Percentiles rank a stretch among this genome's conserved stretches.
Evolutionary conservation across 1,140 invertebrate species (phyloP).

Genomic region (Thrips palmi): DNA sequence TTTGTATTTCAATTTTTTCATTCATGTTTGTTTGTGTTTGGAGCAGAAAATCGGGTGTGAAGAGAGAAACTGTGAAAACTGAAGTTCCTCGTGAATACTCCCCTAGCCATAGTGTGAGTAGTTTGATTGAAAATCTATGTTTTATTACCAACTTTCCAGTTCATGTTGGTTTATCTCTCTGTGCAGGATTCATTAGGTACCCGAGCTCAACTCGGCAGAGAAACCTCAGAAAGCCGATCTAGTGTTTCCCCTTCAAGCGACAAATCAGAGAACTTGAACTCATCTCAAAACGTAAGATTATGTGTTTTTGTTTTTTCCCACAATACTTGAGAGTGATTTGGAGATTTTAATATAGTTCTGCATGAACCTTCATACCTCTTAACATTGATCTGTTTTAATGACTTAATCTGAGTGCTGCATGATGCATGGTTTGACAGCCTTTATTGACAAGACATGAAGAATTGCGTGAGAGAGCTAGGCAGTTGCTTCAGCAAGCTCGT

Average conservation of each 20-base stretch:
- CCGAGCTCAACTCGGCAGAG: slow-evolving; percentile 10
- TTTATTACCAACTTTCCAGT: background rate
- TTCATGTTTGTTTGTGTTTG: slow-evolving; percentile 8
- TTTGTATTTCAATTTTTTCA: slow-evolving; percentile 2
- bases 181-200: slow-evolving; percentile 10
- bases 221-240: slow-evolving; percentile 13
- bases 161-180: slow-evolving; percentile 1
- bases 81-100: slow-evolving; percentile 10
- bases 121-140: background rate
- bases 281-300: slow-evolving; percentile 1
- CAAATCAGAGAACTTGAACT: too few relatives aligned
- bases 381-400: slow-evolving; percentile 13
- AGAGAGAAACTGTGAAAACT: slow-evolving; percentile 7
- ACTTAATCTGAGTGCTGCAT: slow-evolving; percentile 17
- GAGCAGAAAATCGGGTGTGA: slow-evolving; percentile 4
- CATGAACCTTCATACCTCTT: slow-evolving; percentile 9
- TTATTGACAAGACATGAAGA: slow-evolving; percentile 61
- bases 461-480: slow-evolving; percentile 74
- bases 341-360: slow-evolving; percentile 13
- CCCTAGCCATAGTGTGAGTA: slow-evolving; percentile 15
- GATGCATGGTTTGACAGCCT: slow-evolving; percentile 31
- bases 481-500: slow-evolving; percentile 73
- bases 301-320: slow-evolving; percentile 2
- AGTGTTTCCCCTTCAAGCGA: slow-evolving; percentile 10
- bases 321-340: slow-evolving; percentile 6